These are phyloP conservation scores for Chloropsis cyanopogon DNA, from an alignment of 2,113 vertebrate species.

Conservation along the genomic window DNA sequence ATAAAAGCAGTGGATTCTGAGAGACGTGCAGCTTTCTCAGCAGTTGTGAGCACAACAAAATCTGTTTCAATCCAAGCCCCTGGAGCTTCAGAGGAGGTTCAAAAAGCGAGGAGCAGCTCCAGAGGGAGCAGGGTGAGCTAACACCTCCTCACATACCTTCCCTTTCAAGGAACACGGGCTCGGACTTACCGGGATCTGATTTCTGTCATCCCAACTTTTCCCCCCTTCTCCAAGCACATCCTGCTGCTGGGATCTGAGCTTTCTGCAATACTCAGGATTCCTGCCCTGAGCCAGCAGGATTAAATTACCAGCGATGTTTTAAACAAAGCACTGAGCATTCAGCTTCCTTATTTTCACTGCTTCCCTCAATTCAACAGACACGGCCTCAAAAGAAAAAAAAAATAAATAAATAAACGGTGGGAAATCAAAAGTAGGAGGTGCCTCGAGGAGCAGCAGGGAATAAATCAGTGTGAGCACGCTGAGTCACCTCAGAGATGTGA, in stretches of 20 bases:
- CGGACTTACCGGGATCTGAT: not conserved
- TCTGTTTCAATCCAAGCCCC: not conserved
- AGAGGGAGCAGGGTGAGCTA: not conserved
- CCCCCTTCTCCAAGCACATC: not conserved
- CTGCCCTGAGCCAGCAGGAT: not conserved
- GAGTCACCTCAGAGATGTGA: not conserved
- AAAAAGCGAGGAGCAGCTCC: not conserved
- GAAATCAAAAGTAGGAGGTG: not conserved
- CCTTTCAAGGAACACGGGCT: not conserved
- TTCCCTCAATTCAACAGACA: not conserved
- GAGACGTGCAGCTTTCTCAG: not conserved
- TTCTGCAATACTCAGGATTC: not conserved
- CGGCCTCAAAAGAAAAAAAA: not conserved
- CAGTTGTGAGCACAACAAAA: not conserved
- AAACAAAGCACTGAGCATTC: not conserved
- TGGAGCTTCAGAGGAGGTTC: not conserved
- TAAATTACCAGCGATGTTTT: not conserved
- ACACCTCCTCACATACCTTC: slow-evolving; percentile 23
- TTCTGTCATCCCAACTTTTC: not conserved
- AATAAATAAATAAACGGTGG: not conserved
- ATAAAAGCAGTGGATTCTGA: too few species aligned
- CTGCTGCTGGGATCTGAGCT: not conserved
- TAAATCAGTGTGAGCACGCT: not conserved
- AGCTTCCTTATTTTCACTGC: not conserved
- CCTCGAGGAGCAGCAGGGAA: not conserved